Evolutionary conservation across 1,140 invertebrate species (phyloP).

Genomic region (Oryctes rhinoceros): DNA sequence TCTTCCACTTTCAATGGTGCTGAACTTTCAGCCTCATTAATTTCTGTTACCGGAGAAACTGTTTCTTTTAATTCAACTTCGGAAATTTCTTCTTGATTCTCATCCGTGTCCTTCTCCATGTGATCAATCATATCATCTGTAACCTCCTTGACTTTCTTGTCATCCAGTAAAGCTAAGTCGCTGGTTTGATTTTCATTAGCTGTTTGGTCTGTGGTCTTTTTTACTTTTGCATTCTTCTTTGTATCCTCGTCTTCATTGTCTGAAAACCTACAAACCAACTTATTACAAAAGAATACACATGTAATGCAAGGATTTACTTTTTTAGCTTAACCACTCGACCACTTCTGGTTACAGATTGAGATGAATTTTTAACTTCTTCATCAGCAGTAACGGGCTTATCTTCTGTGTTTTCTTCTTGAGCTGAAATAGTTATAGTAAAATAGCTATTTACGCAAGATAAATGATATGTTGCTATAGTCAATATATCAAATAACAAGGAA

Average conservation of each 20-base stretch:
- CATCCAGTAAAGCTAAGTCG: neutral
- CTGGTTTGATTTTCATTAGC: neutral
- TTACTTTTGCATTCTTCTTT: neutral
- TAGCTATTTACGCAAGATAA: neutral
- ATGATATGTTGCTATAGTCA: too few species aligned
- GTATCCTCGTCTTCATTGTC: conserved; percentile 39
- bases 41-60: neutral
- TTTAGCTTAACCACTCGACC: conserved; percentile 34
- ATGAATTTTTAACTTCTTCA: neutral
- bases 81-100: neutral
- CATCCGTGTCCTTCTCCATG: neutral
- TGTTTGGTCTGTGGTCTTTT: conserved; percentile 20
- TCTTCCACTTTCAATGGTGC: neutral
- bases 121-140: neutral
- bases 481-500: too few species aligned
- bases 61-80: neutral
- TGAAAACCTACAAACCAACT: conserved; percentile 25
- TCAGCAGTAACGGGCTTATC: conserved; percentile 1
- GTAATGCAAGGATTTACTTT: conserved; percentile 1
- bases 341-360: conserved; percentile 23
- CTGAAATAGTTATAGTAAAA: neutral
- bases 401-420: conserved; percentile 3
- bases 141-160: neutral
- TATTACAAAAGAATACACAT: neutral
- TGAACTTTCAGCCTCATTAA: neutral